Base-by-base conservation (phyloP, 2,888 invertebrate species). In the Synergus umbraculus region DNA sequence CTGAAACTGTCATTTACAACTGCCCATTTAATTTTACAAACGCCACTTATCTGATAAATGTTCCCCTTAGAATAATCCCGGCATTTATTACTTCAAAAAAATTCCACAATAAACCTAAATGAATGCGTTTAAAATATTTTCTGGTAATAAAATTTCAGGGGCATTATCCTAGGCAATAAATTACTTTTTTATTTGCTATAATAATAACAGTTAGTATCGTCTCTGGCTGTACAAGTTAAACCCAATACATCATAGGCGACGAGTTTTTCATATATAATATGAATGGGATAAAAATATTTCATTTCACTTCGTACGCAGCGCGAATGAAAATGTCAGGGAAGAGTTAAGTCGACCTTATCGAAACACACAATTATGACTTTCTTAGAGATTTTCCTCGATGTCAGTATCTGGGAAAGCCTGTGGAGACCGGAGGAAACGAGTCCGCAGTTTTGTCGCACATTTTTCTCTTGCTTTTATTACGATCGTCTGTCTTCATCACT, bases 401-500 rank as follows among this genome's bases (percentile, higher is more conserved):
- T 7, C 12, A 13, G 22, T 22, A 18, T 46, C 46, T 73, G 15
- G n/a, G n/a, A n/a, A n/a, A 41, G n/a, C 9, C 41, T 73, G 7
- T 8, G n/a, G 9, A 58, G 41, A n/a, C 10, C n/a, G n/a, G 10
- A 37, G 37, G 12, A n/a, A 73, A 73, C 54, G 54, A 73, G 37
- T 41, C n/a, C 37, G 15, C 54, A 73, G n/a, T 41, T 73, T 73
- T n/a, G 15, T 69, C 29, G 46, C 46, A 49, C 22, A 49, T 69
- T 73, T 73, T 54, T 58, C 73, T 73, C 22, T 60, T 43, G n/a
- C 41, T 83, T 83, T 83, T 81, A 81, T 83, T 80, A 63, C 80
- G 43, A 79, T 76, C 69, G 73, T 83, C 73, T 80, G 80, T 83
- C 83, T 83, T 83, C 83, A 83, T 83, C 83, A 80, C 79, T 83